A percentile compares a stretch with the other conserved stretches of the same genome.
Conservation (phyloP, 2,797 vertebrate species). For the Notolepis coatsorum region DNA sequence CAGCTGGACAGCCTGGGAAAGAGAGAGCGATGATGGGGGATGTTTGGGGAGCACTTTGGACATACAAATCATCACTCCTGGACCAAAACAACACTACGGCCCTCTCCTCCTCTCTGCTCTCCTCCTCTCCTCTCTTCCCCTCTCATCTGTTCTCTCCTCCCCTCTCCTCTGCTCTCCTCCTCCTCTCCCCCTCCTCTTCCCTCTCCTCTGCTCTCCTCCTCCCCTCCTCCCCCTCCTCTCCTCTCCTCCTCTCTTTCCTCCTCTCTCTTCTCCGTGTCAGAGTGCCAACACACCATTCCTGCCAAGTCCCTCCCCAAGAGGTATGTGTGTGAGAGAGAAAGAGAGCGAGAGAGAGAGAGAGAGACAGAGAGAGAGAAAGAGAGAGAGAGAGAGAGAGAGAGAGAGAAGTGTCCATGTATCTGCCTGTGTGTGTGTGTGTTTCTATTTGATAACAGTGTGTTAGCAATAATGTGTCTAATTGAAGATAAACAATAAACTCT, state of each 20-base stretch:
- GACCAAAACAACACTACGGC: slow-evolving; percentile 55
- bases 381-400: no score
- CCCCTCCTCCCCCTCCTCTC: slow-evolving; percentile 21
- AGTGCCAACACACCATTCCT: slow-evolving; percentile 75
- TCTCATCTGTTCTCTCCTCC: no score
- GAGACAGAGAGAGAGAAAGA: no score
- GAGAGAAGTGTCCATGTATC: not conserved
- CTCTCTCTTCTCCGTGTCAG: slow-evolving; percentile 39
- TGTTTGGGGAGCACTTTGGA: slow-evolving; percentile 55
- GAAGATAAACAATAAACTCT: slow-evolving; percentile 74
- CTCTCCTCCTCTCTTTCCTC: slow-evolving; percentile 12
- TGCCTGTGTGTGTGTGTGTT: slow-evolving; percentile 7
- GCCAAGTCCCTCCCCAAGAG: slow-evolving; percentile 78
- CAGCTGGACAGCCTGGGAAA: no score
- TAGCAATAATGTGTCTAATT: slow-evolving; percentile 81
- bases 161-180: slow-evolving; percentile 27
- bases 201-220: slow-evolving; percentile 45
- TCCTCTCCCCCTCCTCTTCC: slow-evolving; percentile 35
- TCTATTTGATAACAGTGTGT: slow-evolving; percentile 67
- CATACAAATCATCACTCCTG: slow-evolving; percentile 66
- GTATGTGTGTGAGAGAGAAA: no score
- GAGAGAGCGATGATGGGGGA: slow-evolving; percentile 23
- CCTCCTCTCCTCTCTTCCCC: slow-evolving; percentile 35
- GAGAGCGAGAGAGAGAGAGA: no score
- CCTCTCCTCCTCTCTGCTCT: slow-evolving; percentile 39